These are phyloP conservation scores for Diarsia mendica DNA, from an alignment of 2,888 invertebrate genomes.

Conservation along the genomic window DNA sequence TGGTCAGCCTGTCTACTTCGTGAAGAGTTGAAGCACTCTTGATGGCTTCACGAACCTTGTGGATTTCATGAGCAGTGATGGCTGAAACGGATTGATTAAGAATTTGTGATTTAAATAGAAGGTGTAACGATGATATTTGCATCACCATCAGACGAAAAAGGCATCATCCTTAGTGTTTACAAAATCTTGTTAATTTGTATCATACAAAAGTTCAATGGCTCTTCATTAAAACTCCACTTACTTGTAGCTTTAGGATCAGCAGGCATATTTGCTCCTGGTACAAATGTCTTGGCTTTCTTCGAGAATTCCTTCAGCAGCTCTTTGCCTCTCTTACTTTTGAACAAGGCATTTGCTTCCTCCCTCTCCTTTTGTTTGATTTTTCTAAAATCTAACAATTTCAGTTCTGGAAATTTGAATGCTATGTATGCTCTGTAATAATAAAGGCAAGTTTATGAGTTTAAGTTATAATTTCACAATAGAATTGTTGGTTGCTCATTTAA, in stretches of 20 bases:
- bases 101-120: background rate
- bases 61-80: constrained; percentile 94
- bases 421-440: constrained; percentile 92
- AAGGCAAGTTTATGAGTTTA: background rate
- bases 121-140: background rate
- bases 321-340: constrained; percentile 98
- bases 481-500: too few species aligned
- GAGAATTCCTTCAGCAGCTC: constrained; percentile 96
- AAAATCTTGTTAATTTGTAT: background rate
- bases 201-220: background rate
- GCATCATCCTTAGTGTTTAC: background rate
- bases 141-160: background rate
- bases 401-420: constrained; percentile 95
- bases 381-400: constrained; percentile 98
- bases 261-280: constrained; percentile 92
- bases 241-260: constrained; percentile 91
- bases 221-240: constrained; percentile 71
- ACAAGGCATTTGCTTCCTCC: constrained; percentile 95
- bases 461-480: background rate
- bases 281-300: constrained; percentile 96
- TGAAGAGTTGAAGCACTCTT: constrained; percentile 97
- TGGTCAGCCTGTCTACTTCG: constrained; percentile 98
- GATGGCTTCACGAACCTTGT: constrained; percentile 97
- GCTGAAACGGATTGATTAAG: constrained; percentile 76
- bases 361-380: constrained; percentile 98